A percentile compares a stretch with the other conserved stretches of the same genome.
Evolutionary conservation across 2,797 vertebrate species (phyloP).

Genomic region (Cyprinodon diabolis): DNA sequence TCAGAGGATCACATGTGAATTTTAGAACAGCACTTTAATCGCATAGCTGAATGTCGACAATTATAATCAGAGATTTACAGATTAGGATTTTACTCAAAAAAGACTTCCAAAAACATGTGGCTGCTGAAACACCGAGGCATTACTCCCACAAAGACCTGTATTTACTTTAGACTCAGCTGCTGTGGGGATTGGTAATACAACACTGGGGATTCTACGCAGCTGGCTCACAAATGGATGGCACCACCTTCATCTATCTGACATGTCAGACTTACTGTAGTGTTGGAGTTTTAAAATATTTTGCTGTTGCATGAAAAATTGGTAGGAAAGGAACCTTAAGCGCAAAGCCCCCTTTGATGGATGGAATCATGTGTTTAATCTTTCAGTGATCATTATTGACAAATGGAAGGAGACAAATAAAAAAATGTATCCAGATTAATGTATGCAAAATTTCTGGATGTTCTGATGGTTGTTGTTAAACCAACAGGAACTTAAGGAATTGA

Average conservation of each 20-base stretch:
- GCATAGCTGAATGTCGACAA: constrained; percentile 25
- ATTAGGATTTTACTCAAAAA: neutral
- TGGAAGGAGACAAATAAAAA: neutral
- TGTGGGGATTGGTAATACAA: constrained; percentile 52
- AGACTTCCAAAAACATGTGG: constrained; percentile 37
- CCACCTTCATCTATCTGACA: constrained; percentile 7
- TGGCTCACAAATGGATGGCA: constrained; percentile 44
- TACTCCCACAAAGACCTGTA: constrained; percentile 60
- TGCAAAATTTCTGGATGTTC: neutral
- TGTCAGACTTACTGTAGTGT: constrained; percentile 28
- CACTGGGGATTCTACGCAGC: constrained; percentile 30
- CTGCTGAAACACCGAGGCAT: constrained; percentile 50
- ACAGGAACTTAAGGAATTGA: no score
- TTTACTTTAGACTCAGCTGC: constrained; percentile 70
- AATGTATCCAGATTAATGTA: neutral
- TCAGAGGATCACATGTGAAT: constrained; percentile 13
- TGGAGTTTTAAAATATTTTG: constrained; percentile 32
- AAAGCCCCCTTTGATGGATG: neutral
- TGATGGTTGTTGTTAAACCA: neutral
- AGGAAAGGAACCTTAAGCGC: neutral
- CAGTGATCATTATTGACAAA: neutral
- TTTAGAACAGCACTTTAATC: constrained; percentile 30
- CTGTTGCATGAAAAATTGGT: constrained; percentile 25
- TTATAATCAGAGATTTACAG: neutral
- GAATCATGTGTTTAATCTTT: neutral